A percentile compares a stretch with the other conserved stretches of the same genome.
phyloP scores from a whole-genome alignment of 2,888 invertebrate genomes.

The Lithophane ornitopus region DNA sequence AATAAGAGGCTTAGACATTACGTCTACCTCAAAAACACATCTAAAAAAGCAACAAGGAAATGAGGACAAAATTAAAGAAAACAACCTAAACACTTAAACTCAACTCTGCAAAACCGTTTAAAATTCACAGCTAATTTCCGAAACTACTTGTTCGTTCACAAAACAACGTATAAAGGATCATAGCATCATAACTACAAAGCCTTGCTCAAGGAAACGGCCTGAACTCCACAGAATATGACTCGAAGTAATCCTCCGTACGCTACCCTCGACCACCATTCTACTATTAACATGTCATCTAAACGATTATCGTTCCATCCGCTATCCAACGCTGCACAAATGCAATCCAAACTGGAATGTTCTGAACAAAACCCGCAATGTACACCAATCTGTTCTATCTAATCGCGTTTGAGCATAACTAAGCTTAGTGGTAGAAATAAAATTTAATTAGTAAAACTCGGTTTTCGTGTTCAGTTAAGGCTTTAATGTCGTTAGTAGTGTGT shows the following conservation, averaged over 20 bases:
- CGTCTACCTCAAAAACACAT: neutral
- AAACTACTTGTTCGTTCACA: constrained; percentile 26
- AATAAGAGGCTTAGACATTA: neutral
- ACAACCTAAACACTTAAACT: neutral
- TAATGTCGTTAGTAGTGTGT: constrained; percentile 58
- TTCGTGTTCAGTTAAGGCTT: constrained; percentile 58
- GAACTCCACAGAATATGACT: constrained; percentile 50
- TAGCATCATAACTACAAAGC: constrained; percentile 44
- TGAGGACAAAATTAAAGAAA: neutral
- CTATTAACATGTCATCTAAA: constrained; percentile 53
- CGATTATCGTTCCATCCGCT: constrained; percentile 43
- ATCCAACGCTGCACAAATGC: constrained; percentile 52
- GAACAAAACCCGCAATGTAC: constrained; percentile 42
- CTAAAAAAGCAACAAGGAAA: neutral
- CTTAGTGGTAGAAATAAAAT: constrained; percentile 62
- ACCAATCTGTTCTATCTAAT: constrained; percentile 50
- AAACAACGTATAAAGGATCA: constrained; percentile 26
- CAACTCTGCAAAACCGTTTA: constrained; percentile 6
- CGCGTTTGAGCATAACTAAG: constrained; percentile 43
- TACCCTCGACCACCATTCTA: constrained; percentile 12
- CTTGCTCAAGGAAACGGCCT: constrained; percentile 50
- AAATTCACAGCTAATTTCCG: constrained; percentile 47
- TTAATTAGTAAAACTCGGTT: constrained; percentile 60
- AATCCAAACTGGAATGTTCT: constrained; percentile 37
- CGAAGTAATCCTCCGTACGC: constrained; percentile 54